Percentiles rank a stretch among this genome's conserved stretches.
Conservation (phyloP, 2,797 vertebrate species). For the Acanthopagrus latus region DNA sequence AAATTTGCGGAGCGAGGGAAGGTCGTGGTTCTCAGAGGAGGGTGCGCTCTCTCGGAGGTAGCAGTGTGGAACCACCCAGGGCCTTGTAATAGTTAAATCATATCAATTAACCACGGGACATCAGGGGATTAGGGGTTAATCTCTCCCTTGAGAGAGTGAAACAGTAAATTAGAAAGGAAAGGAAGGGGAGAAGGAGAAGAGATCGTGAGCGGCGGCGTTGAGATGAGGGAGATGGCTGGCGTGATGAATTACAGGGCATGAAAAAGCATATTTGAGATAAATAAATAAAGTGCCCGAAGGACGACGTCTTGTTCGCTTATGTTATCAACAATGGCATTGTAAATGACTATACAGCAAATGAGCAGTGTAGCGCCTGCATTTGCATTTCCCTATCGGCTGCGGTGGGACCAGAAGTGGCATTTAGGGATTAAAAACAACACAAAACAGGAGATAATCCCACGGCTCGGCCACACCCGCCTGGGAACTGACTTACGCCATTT, state of each 20-base stretch:
- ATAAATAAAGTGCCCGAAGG: constrained; percentile 52
- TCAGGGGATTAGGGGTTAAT: constrained; percentile 88
- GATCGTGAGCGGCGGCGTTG: constrained; percentile 43
- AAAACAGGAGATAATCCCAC: constrained; percentile 77
- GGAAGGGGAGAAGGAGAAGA: constrained; percentile 47
- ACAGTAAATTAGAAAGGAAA: constrained; percentile 70
- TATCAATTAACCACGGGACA: constrained; percentile 88
- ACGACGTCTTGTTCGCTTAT: constrained; percentile 37
- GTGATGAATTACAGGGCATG: constrained; percentile 60
- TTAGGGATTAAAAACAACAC: constrained; percentile 81
- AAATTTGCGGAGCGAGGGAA: constrained; percentile 33
- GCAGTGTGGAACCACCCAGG: constrained; percentile 77
- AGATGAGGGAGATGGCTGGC: constrained; percentile 31
- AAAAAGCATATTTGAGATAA: constrained; percentile 46
- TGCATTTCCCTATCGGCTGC: constrained; percentile 61
- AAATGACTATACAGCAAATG: constrained; percentile 45
- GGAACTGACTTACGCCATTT: constrained; percentile 74
- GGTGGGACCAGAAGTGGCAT: constrained; percentile 65
- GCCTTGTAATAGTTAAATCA: constrained; percentile 85
- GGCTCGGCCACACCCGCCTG: constrained; percentile 70
- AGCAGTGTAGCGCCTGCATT: constrained; percentile 35
- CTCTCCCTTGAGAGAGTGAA: constrained; percentile 84
- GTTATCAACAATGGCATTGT: constrained; percentile 34
- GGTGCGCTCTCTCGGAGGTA: constrained; percentile 69
- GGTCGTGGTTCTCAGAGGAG: constrained; percentile 56